These are phyloP conservation scores for Brachionus calyciflorus DNA, from an alignment of 1,140 invertebrate genomes.

Conservation along the genomic window DNA sequence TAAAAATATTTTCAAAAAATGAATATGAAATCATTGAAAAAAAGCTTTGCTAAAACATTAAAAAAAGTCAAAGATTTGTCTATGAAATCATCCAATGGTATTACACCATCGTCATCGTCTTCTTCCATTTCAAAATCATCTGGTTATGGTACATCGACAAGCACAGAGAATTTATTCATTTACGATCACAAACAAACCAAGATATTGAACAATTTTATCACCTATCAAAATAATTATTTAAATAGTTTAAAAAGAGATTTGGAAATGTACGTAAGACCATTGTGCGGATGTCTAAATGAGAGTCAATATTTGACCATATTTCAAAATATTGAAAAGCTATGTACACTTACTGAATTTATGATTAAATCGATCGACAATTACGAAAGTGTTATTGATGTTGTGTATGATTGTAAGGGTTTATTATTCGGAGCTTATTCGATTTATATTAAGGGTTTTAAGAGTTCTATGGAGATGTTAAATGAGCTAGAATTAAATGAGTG, in stretches of 20 bases:
- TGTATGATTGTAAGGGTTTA: background rate
- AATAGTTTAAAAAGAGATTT: background rate
- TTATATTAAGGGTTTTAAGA: background rate
- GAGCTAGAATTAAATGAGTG: constrained; percentile 3
- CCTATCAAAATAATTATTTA: background rate
- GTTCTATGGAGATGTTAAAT: background rate
- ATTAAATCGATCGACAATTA: background rate
- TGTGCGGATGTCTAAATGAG: background rate
- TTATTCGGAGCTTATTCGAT: background rate
- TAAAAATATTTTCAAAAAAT: background rate
- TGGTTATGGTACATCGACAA: background rate
- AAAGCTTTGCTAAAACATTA: constrained; percentile 4
- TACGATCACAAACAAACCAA: background rate
- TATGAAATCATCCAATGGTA: background rate
- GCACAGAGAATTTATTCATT: background rate
- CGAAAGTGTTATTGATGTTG: background rate
- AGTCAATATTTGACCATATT: background rate
- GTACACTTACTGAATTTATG: background rate
- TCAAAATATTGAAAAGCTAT: constrained; percentile 21
- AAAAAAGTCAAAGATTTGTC: constrained; percentile 2
- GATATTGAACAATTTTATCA: background rate
- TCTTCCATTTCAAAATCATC: background rate
- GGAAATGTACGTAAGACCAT: background rate
- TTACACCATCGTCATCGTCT: background rate
- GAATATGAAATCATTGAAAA: constrained; percentile 25